Conservation (phyloP, 2,888 invertebrate species). For the Ophraella communa region DNA sequence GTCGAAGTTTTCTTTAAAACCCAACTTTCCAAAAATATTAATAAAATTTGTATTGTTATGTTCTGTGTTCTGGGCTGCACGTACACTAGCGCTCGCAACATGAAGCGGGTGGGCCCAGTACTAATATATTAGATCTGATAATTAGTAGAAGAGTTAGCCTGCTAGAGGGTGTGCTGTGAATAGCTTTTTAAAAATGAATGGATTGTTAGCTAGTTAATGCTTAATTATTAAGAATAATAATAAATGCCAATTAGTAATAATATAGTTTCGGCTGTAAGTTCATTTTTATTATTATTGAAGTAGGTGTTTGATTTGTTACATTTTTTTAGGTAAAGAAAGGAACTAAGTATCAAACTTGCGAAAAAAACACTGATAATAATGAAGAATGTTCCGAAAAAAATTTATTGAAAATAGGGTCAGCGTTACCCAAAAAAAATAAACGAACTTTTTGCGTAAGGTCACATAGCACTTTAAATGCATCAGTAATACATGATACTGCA, state of each 20-base stretch:
- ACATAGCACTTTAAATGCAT: conserved; percentile 61
- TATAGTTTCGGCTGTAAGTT: conserved; percentile 55
- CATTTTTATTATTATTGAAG: conserved; percentile 1
- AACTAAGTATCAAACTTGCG: conserved; percentile 42
- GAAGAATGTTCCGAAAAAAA: conserved; percentile 47
- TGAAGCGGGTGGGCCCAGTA: too few species aligned
- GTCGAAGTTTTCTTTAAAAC: too few species aligned
- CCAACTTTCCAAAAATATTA: too few species aligned
- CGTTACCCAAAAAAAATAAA: conserved; percentile 50
- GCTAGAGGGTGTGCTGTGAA: too few species aligned
- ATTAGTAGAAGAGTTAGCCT: too few species aligned
- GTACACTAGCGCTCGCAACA: too few species aligned
- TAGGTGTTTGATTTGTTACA: background rate
- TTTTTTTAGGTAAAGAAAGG: conserved; percentile 52
- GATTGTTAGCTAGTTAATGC: background rate
- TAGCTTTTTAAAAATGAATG: background rate
- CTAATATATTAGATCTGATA: too few species aligned
- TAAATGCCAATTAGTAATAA: conserved; percentile 60
- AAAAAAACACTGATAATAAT: conserved; percentile 45
- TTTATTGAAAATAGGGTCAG: conserved; percentile 56
- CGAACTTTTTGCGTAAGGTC: conserved; percentile 58
- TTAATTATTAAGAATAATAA: conserved; percentile 18
- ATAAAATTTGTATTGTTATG: too few species aligned
- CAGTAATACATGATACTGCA: conserved; percentile 36
- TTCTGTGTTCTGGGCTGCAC: too few species aligned